Percentiles rank a stretch among this genome's conserved stretches.
phyloP scores from a whole-genome alignment of 92 coral and sea anemone species.

The Desmophyllum pertusum region DNA sequence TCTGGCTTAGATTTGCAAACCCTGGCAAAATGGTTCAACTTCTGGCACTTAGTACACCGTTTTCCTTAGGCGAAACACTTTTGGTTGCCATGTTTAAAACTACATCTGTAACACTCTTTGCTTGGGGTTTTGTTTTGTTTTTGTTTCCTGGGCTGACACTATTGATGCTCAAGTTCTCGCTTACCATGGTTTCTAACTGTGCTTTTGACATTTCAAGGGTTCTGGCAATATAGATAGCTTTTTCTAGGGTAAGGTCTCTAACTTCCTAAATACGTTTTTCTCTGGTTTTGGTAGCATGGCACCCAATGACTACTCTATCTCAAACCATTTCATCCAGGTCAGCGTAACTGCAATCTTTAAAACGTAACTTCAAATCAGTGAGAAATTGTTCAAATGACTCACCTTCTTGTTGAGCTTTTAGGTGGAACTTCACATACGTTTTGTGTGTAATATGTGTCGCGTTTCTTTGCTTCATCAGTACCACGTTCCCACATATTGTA shows the following conservation, averaged over 20 bases:
- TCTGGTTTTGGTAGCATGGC: constrained; percentile 29
- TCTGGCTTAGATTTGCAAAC: constrained; percentile 32
- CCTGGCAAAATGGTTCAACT: constrained; percentile 53
- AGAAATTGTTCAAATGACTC: constrained; percentile 64
- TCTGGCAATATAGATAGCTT: constrained; percentile 54
- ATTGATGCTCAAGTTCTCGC: constrained; percentile 27
- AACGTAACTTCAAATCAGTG: constrained; percentile 50
- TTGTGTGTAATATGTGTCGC: constrained; percentile 16
- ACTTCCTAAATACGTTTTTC: constrained; percentile 59
- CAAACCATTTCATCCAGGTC: constrained; percentile 68
- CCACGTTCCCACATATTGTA: constrained; percentile 15
- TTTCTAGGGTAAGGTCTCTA: constrained; percentile 57
- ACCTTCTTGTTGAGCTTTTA: constrained; percentile 50
- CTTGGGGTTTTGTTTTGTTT: constrained; percentile 4
- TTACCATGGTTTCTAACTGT: constrained; percentile 53
- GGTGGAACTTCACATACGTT: constrained; percentile 40
- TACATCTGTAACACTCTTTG: constrained; percentile 36
- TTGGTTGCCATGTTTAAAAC: constrained; percentile 32
- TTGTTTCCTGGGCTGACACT: constrained; percentile 16
- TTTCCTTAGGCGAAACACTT: constrained; percentile 54
- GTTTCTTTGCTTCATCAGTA: constrained; percentile 19
- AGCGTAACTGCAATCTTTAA: constrained; percentile 58
- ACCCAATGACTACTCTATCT: constrained; percentile 65
- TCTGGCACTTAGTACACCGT: constrained; percentile 44
- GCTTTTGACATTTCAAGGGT: constrained; percentile 51